Evolutionary conservation across 2,113 vertebrate species (phyloP).

Genomic region (Holacanthus passer): DNA sequence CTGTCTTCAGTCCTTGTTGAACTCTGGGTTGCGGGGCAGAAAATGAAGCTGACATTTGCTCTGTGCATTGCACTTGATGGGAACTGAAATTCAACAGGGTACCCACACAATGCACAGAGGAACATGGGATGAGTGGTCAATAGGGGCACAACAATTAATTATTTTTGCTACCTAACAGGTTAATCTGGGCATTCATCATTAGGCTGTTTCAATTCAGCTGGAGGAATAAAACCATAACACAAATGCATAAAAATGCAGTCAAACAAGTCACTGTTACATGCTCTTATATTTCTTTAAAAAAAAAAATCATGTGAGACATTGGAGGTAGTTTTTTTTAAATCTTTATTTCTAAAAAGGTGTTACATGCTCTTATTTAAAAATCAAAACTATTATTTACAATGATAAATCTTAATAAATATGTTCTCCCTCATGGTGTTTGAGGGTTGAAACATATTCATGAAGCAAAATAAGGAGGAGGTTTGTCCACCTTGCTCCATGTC

Average conservation of each 20-base stretch:
- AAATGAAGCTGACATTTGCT: neutral
- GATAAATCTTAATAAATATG: constrained; percentile 80
- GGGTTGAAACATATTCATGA: constrained; percentile 62
- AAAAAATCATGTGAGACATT: too few relatives aligned
- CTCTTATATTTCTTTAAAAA: too few relatives aligned
- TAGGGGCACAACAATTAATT: too few relatives aligned
- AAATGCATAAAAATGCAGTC: neutral
- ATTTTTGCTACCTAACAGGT: neutral
- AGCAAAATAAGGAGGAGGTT: constrained; percentile 43
- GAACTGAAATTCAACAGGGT: too few relatives aligned
- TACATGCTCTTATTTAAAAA: constrained; percentile 79
- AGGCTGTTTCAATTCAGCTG: neutral
- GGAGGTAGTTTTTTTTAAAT: constrained; percentile 55
- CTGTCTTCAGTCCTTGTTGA: neutral
- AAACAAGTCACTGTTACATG: neutral
- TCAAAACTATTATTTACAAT: constrained; percentile 82
- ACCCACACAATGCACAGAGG: too few relatives aligned
- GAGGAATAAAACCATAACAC: neutral
- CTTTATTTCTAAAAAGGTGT: constrained; percentile 80
- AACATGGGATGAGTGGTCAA: too few relatives aligned
- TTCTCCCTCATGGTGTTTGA: constrained; percentile 58
- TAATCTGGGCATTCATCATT: neutral
- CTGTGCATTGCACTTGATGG: neutral
- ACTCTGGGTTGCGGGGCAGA: neutral
- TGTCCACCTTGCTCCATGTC: constrained; percentile 26